Evolutionary conservation across 2,888 invertebrate species (phyloP), one percentile per base, ranked within the genome.

Genomic region (Selenia dentaria): DNA sequence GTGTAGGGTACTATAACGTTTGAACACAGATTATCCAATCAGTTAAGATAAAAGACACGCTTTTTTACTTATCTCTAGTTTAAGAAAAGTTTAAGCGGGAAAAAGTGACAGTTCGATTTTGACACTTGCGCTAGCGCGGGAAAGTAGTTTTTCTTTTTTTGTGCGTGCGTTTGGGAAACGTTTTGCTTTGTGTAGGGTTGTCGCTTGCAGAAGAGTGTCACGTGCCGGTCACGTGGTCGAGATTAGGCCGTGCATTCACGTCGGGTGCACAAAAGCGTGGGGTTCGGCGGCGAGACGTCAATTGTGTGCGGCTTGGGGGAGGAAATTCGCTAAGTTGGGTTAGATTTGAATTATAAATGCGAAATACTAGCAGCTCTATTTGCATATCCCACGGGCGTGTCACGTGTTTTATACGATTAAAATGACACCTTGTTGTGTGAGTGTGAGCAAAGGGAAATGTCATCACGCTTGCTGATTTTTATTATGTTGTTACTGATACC

Each of bases 11-110:
- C 79, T 83, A 82, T 86, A 83, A 67, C 87, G 74, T 88, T 89
- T 88, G 88, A 89, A 78, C 77, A 87, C 83, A 89, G 89, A 90
- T 90, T 90, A 90, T 87, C 89, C 89, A 90, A 90, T 90, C 90
- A 89, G 90, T 87, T 87, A 89, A 88, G 89, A 89, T 89, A 90
- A 88, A 86, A 80, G 83, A 83, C 84, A 87, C 86, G 86, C 84
- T 88, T 89, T 87, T 88, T 89, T 78, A 67, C 49, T 53, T 29
- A 8, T 4, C 46, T 48, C 57, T 62, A 71, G 69, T 67, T 65
- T 56, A 38, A 47, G 54, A 66, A 56, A 1, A 68, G 22, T 25
- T 47, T 74, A 76, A 64, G 57, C 73, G 77, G 72, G 80, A 74
- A 72, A 71, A 56, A 58, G 54, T 68, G 51, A 59, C 59, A 57